Base-by-base conservation (phyloP, 2,888 invertebrate species). In the Temnothorax ravouxi region DNA sequence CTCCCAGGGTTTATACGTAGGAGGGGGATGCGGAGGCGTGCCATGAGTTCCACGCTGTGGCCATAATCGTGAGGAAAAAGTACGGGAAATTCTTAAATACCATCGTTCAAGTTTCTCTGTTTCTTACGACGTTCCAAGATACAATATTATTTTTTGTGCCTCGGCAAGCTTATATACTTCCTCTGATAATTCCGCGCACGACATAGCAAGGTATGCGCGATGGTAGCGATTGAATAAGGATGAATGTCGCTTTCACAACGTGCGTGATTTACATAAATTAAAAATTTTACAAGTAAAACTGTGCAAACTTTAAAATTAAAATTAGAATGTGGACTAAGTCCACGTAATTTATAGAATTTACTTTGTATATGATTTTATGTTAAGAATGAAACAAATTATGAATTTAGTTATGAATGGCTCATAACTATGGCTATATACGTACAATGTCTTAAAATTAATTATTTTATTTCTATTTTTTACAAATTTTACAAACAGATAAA, bases 11-110 rank as follows among this genome's bases (percentile, higher is more conserved):
- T 76, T 66, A 54, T 38, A 67, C 25, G 52, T 64, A 11, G 29
- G 29, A 76, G 41, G 38, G 52, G 38, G 8, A 38, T 38, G 72
- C 11, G 18, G n/a, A 74, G 25, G 64, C 64, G 64, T 66, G 67
- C 76, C 67, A 77, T n/a, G 41, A 76, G 66, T 76, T 77, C 67
- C 67, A 77, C 21, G 18, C 52, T 13, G 41, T 67, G 69, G 25
- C 29, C 29, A 67, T 77, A 67, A 77, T 67, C 52, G 54, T 67
- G 54, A 77, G 41, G 54, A 54, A 67, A 77, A 76, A 52, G 41
- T 67, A 29, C n/a, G 41, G 3, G 29, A 44, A 44, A 54, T 66
- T 66, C 77, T 76, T 64, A 76, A 76, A 76, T 74, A 64, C 18
- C 21, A 34, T 13, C n/a, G 15, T 61, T 61, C n/a, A 21, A 61